A percentile compares a stretch with the other conserved stretches of the same genome.
phyloP scores from a whole-genome alignment of 2,888 invertebrate genomes.

The Caenorhabditis japonica region DNA sequence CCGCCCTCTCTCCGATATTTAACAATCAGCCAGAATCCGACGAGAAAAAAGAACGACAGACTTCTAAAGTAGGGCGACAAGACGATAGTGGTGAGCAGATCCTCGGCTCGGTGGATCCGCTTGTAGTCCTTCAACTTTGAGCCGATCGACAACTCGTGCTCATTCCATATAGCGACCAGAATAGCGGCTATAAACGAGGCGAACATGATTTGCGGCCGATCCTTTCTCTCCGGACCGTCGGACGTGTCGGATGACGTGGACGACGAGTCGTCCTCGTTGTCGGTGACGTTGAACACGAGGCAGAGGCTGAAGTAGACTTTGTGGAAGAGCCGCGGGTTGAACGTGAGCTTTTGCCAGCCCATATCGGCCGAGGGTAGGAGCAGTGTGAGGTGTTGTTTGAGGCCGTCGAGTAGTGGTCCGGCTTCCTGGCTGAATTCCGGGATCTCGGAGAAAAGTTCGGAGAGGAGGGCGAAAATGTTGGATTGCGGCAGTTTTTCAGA shows the following conservation, averaged over 20 bases:
- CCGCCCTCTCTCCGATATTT: slow-evolving; percentile 10
- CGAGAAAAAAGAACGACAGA: slow-evolving; percentile 12
- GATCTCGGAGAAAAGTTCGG: slow-evolving; percentile 2
- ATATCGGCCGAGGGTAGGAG: background rate
- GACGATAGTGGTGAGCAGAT: background rate
- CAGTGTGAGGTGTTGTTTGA: background rate
- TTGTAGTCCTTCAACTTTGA: background rate
- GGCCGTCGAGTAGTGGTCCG: background rate
- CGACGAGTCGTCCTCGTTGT: background rate
- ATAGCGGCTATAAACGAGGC: slow-evolving; percentile 9
- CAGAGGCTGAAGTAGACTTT: slow-evolving; percentile 8
- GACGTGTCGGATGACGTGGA: background rate
- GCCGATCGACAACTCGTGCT: background rate
- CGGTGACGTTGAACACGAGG: background rate
- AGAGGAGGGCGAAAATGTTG: slow-evolving; percentile 12
- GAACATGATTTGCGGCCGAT: slow-evolving; percentile 5
- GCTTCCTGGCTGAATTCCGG: background rate
- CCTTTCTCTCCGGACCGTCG: background rate
- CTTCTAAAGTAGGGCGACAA: slow-evolving; percentile 1
- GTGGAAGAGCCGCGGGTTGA: background rate
- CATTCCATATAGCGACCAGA: slow-evolving; percentile 1
- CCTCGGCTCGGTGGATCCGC: background rate
- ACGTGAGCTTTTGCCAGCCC: background rate
- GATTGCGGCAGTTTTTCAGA: background rate
- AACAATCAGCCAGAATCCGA: background rate